Evolutionary conservation across 2,797 vertebrate genomes (phyloP).

Genomic region (Cichlasoma orientale): DNA sequence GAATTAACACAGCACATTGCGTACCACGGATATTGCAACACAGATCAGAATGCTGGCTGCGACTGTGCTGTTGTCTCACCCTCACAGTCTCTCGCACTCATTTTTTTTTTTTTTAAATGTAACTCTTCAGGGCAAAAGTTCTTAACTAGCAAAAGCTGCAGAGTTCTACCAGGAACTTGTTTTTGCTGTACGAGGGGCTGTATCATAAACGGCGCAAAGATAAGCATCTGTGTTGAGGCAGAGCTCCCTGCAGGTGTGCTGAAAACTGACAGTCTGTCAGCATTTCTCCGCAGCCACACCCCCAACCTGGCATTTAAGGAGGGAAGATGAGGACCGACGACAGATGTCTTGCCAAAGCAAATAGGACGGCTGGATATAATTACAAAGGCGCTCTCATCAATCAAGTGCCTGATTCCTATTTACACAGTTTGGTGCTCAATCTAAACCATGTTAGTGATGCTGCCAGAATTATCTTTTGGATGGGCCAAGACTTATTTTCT

Average conservation of each 20-base stretch:
- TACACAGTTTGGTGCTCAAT: slow-evolving; percentile 59
- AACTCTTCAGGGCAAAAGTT: slow-evolving; percentile 34
- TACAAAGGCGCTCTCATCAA: slow-evolving; percentile 78
- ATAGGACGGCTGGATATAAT: slow-evolving; percentile 70
- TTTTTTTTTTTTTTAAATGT: not conserved
- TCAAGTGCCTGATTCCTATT: slow-evolving; percentile 69
- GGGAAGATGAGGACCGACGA: slow-evolving; percentile 58
- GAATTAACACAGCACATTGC: slow-evolving; percentile 64
- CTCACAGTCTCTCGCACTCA: not conserved
- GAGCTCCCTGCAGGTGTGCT: slow-evolving; percentile 75
- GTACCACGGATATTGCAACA: slow-evolving; percentile 55
- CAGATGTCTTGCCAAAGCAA: slow-evolving; percentile 78
- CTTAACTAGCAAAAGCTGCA: slow-evolving; percentile 10
- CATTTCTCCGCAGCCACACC: slow-evolving; percentile 60
- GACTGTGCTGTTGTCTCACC: slow-evolving; percentile 47
- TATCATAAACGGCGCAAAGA: slow-evolving; percentile 30
- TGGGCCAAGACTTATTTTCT: slow-evolving; percentile 24
- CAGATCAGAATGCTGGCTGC: slow-evolving; percentile 62
- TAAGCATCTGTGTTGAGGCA: slow-evolving; percentile 43
- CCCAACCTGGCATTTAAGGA: slow-evolving; percentile 67
- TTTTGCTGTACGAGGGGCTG: slow-evolving; percentile 23
- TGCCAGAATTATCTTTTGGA: slow-evolving; percentile 28
- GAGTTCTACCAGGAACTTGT: slow-evolving; percentile 7
- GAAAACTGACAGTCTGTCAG: slow-evolving; percentile 75
- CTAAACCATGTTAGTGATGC: slow-evolving; percentile 31